A percentile compares a stretch with the other conserved stretches of the same genome.
These are phyloP conservation scores for Euschistus heros DNA, from an alignment of 1,140 invertebrate genomes.

Conservation along the genomic window DNA sequence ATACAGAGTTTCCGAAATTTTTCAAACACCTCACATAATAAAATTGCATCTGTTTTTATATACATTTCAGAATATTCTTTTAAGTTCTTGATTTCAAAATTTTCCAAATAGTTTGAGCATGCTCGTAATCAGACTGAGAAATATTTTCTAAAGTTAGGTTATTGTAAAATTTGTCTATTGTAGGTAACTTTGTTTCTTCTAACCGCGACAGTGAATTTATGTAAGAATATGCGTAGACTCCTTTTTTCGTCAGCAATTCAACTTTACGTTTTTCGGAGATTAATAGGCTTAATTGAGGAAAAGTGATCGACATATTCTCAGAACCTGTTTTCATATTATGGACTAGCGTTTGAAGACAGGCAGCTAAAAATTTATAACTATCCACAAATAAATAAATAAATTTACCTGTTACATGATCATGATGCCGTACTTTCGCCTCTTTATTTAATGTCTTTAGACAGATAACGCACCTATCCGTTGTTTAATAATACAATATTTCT, in stretches of 20 bases:
- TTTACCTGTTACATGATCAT: background rate
- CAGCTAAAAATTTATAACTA: background rate
- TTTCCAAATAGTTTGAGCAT: slow-evolving; percentile 37
- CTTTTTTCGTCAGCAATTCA: slow-evolving; percentile 30
- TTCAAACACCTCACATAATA: slow-evolving; percentile 38
- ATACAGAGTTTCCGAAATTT: slow-evolving; percentile 34
- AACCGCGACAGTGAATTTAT: slow-evolving; percentile 31
- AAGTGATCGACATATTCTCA: background rate
- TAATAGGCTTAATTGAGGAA: background rate
- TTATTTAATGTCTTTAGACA: background rate
- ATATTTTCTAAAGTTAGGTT: slow-evolving; percentile 31
- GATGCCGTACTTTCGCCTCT: background rate
- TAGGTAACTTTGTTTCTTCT: slow-evolving; percentile 33
- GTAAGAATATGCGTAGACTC: slow-evolving; percentile 33
- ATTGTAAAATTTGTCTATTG: slow-evolving; percentile 32
- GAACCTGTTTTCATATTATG: background rate
- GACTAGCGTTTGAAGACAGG: background rate
- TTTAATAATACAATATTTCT: background rate
- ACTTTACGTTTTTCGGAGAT: background rate
- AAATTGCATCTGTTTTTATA: slow-evolving; percentile 36
- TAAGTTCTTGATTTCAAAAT: too few species aligned
- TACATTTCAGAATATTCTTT: slow-evolving; percentile 35
- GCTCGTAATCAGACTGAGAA: slow-evolving; percentile 34
- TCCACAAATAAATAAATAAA: background rate
- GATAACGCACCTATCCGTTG: background rate